Evolutionary conservation across 2,888 invertebrate species (phyloP), one percentile per base, ranked within the genome.

Genomic region (Flexamia atlantica): DNA sequence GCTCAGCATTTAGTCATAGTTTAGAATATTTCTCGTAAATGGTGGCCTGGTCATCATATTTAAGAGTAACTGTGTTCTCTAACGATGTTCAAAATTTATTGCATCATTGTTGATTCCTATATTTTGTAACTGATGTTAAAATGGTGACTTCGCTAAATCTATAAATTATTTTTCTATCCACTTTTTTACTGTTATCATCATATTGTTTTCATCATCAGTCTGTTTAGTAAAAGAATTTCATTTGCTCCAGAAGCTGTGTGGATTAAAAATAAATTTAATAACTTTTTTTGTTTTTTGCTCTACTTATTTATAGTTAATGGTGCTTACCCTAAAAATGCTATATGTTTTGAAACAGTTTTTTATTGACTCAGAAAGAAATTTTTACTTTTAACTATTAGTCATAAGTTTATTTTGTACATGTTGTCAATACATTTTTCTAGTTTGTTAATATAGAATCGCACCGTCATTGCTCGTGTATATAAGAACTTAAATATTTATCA

Each of bases 41-140:
- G 64, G 64, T 64, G 28, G 28, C 64, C 30, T 28, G 10, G 3
- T 12, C 72, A 72, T 36, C 32, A 20, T 30, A 72, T 20, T 40
- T 72, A 42, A 1, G 40, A 7, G 72, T 72, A 28, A 72, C 36
- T 72, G 72, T 72, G 72, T 72, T 72, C 72, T 72, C 36, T 40
- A 25, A 72, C 9, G 40, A 68, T 68, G 68, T 72, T 72, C 36
- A 72, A 72, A 36, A 10, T 72, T 40, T 10, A 23, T 40, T 72
- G n/a, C 9, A 68, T 60, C 28, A n/a, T 17, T 68, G 68, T 72
- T 40, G 1, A 25, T 4, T 42, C 17, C 17, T 72, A 40, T 40
- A 72, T 42, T 40, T 72, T 72, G 72, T 72, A 72, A 72, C 3
- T 72, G 40, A 17, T 72, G 4, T 72, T 40, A 17, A 42, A 36